These are phyloP conservation scores for Hypanus sabinus DNA, from an alignment of 2,113 vertebrate species.

Conservation along the genomic window DNA sequence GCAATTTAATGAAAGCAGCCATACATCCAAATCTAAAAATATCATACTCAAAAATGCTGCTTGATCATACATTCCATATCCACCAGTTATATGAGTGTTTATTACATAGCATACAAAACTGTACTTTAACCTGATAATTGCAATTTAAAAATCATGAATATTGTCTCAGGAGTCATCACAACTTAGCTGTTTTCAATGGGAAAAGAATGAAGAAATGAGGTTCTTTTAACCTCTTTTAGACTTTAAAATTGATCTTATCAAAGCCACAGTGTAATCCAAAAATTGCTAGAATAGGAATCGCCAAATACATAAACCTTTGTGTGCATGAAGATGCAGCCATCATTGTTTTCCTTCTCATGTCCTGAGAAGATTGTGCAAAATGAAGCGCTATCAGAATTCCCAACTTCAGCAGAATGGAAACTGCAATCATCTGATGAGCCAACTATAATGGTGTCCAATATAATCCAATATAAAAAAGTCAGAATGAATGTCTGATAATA, in stretches of 20 bases:
- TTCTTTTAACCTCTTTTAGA: background rate
- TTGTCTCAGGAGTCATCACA: background rate
- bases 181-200: background rate
- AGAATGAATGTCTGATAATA: background rate
- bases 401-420: background rate
- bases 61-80: background rate
- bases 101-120: background rate
- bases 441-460: background rate
- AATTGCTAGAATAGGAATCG: background rate
- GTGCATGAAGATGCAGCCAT: background rate
- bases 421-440: background rate
- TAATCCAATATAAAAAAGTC: background rate
- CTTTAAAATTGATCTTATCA: background rate
- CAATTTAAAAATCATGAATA: background rate
- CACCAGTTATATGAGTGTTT: background rate
- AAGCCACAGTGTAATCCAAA: background rate
- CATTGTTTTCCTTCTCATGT: background rate
- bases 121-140: background rate
- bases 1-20: background rate
- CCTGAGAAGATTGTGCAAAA: background rate
- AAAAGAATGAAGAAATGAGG: background rate
- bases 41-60: background rate
- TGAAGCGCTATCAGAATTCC: background rate
- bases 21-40: background rate
- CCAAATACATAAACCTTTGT: background rate